A percentile compares a stretch with the other conserved stretches of the same genome.
phyloP scores from a whole-genome alignment of 2,797 vertebrate genomes.

The Psittacula echo region DNA sequence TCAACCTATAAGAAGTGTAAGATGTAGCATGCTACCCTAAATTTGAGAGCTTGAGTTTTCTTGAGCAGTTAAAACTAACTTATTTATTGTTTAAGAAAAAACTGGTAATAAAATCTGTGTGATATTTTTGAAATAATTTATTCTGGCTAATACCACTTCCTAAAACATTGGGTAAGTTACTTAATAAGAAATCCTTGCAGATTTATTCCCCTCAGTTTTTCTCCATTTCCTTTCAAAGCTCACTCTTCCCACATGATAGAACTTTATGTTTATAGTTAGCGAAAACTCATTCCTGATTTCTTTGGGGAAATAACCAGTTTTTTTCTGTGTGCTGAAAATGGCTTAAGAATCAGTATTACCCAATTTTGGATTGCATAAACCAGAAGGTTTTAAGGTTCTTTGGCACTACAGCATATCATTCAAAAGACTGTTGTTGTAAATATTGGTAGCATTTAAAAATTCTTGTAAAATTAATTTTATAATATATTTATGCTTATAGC shows the following conservation, averaged over 20 bases:
- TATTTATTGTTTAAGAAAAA: neutral
- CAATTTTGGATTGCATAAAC: neutral
- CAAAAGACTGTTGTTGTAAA: neutral
- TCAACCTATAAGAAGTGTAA: neutral
- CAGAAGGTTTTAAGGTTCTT: neutral
- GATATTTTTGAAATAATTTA: neutral
- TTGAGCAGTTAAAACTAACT: neutral
- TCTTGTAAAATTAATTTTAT: neutral
- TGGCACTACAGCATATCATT: neutral
- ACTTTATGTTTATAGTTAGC: neutral
- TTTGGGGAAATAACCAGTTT: neutral
- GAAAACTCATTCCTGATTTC: neutral
- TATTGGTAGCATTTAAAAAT: neutral
- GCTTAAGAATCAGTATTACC: neutral
- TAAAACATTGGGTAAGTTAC: neutral
- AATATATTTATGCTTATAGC: neutral
- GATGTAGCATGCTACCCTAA: neutral
- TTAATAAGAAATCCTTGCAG: neutral
- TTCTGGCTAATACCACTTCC: neutral
- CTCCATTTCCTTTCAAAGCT: neutral
- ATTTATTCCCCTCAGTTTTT: neutral
- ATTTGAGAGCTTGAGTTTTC: neutral
- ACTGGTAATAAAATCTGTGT: neutral
- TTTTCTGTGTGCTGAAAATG: neutral
- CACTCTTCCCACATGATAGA: neutral